Base-by-base conservation (phyloP, 2,797 vertebrate genomes). In the Cirrhinus molitorella region DNA sequence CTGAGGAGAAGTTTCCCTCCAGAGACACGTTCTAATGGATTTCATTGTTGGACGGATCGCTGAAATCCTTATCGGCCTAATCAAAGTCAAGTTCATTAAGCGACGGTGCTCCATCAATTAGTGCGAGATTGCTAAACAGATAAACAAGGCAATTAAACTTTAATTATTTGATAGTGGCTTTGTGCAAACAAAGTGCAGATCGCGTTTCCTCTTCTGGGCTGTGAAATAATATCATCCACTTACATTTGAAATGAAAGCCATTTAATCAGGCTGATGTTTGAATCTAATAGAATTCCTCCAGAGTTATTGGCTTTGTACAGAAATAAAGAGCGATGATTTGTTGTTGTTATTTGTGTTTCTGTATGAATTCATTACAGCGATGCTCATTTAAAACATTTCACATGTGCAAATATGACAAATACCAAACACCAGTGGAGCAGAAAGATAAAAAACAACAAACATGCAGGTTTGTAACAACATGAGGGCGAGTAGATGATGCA, bases 21-120 rank as follows among this genome's bases (percentile, higher is more conserved):
- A 63, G 74, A 85, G 40, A 74, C 21, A 4, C 31, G 4, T 14
- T 53, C 9, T 67, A 66, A 85, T 72, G 53, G 45, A 71, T 65
- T 71, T 37, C 61, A 57, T 28, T 53, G 43, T 72, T 16, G 19
- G 59, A 71, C 51, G 53, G 31, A 43, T 49, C 71, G 25, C 40
- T n/a, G 76, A 84, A 49, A 79, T 78, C 19, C 70, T 86, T 55
- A 63, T 78, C 80, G 65, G 66, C 63, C 43, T 85, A 85, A 79
- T 87, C 68, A 83, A 72, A 83, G 65, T 81, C 84, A 31, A 79
- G 85, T 86, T 85, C 81, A 90, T 84, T 83, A 73, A 82, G 45
- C 75, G 79, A 74, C 49, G 43, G 34, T 79, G 86, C 31, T 61
- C 66, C 75, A 68, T 80, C 79, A 76, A 53, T 84, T 55, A 61